Base-by-base conservation (phyloP, 37 sponge, comb jelly and placozoan species). In the Chondrosia reniformis region DNA sequence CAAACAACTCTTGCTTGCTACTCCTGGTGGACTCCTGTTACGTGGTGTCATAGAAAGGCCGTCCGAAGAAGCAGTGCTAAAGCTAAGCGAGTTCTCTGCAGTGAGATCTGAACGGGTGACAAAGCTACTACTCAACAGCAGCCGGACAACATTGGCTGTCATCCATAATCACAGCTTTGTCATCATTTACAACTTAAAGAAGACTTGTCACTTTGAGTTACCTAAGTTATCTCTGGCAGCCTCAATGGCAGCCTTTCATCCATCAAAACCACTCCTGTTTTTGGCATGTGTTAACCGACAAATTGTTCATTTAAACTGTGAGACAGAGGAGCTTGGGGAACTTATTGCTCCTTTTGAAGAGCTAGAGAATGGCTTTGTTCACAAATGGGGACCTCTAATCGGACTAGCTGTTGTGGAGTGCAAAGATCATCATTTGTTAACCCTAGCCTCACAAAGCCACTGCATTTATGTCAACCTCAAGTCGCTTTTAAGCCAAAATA, bases 351-450 rank as follows among this genome's bases (percentile, higher is more conserved):
- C 72, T 13, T 69, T 43, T 25, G 36, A 40, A 21, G 72, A 69
- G n/a, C 72, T 22, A 39, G 72, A 69, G 42, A 69, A 69, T 69
- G 72, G 72, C 43, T 34, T 69, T 44, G n/a, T 44, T 69, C 43
- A 34, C n/a, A 31, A 36, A 21, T 69, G 72, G 72, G 72, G 72
- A 1, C 72, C 72, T 37, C 24, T 69, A 43, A 17, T 69, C 44
- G 72, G 72, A 21, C 39, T 30, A 10, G n/a, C 37, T 39, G 1
- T 69, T 40, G 72, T 69, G 2, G 19, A 21, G 9, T 3, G 2
- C n/a, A 44, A 22, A 41, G 43, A 25, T 9, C 39, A 37, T 24
- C 44, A 69, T n/a, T 12, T 34, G 4, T 44, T 69, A n/a, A 44
- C 42, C 6, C 42, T 69, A 17, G 72, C 42, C 1, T 69, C 44